phyloP scores from a whole-genome alignment of 2,797 vertebrate genomes.

The Gobio occitaniae region DNA sequence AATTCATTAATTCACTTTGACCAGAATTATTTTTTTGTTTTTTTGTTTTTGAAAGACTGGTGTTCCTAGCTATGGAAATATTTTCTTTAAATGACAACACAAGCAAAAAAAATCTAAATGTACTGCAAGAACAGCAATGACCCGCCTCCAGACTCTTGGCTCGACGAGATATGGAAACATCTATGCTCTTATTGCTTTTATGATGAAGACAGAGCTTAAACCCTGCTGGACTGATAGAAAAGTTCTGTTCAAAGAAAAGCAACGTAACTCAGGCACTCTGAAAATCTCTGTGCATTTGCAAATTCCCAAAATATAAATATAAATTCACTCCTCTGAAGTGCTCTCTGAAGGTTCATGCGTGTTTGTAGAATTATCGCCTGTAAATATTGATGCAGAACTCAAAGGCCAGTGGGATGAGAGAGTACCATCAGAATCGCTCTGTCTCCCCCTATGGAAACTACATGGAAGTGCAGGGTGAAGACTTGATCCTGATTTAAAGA shows the following conservation, averaged over 20 bases:
- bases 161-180: constrained; percentile 35
- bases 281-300: constrained; percentile 28
- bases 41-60: not conserved
- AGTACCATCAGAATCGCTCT: constrained; percentile 15
- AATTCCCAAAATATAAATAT: constrained; percentile 27
- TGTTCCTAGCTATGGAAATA: not conserved
- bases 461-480: not conserved
- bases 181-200: constrained; percentile 18
- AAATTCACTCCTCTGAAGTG: constrained; percentile 23
- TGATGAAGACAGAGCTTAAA: constrained; percentile 5
- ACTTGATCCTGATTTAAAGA: not conserved
- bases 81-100: not conserved
- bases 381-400: constrained; percentile 41
- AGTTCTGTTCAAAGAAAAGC: constrained; percentile 19
- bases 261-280: not conserved
- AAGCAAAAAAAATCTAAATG: not conserved
- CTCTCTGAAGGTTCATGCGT: constrained; percentile 25
- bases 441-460: constrained; percentile 46
- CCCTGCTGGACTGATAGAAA: not conserved
- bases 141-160: not conserved
- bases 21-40: too few relatives aligned
- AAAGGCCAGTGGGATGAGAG: not conserved
- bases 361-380: constrained; percentile 27
- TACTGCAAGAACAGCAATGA: not conserved
- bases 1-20: not conserved